Percentiles rank a stretch among this genome's conserved stretches.
Conservation (phyloP, 1,140 invertebrate species). For the Aphelinus atriplicis region DNA sequence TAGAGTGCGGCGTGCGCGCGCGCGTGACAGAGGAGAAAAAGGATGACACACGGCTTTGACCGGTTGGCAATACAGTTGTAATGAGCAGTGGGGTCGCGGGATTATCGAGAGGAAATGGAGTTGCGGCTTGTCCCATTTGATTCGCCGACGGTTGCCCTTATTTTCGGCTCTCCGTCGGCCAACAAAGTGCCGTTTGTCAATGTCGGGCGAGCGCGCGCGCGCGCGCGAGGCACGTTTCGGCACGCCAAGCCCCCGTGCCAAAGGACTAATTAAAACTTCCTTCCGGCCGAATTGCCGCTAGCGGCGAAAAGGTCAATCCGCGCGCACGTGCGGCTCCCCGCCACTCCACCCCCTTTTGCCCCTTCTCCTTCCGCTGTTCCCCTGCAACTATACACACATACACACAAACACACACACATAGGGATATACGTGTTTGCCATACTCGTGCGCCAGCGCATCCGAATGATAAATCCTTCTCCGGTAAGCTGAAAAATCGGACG, state of each 20-base stretch:
- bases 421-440: too few relatives aligned
- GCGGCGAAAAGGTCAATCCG: constrained; percentile 18
- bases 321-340: background rate
- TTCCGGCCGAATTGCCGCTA: constrained; percentile 2
- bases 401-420: too few relatives aligned
- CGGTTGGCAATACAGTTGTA: background rate
- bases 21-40: constrained; percentile 13
- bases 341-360: too few relatives aligned
- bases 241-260: background rate
- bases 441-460: too few relatives aligned
- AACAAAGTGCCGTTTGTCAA: constrained; percentile 36
- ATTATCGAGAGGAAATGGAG: constrained; percentile 32
- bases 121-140: constrained; percentile 22
- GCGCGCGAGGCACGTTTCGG: constrained; percentile 3
- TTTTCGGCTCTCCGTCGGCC: constrained; percentile 1
- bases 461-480: too few relatives aligned
- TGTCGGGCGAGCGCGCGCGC: background rate
- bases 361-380: too few relatives aligned
- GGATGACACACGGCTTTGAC: constrained; percentile 15
- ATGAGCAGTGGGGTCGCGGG: background rate
- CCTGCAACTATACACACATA: too few relatives aligned
- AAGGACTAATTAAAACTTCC: constrained; percentile 39
- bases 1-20: background rate
- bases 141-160: constrained; percentile 9
- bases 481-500: too few relatives aligned